A percentile compares a stretch with the other conserved stretches of the same genome.
These are phyloP conservation scores for Australoheros scitulus DNA, from an alignment of 2,113 vertebrate species.

Conservation along the genomic window DNA sequence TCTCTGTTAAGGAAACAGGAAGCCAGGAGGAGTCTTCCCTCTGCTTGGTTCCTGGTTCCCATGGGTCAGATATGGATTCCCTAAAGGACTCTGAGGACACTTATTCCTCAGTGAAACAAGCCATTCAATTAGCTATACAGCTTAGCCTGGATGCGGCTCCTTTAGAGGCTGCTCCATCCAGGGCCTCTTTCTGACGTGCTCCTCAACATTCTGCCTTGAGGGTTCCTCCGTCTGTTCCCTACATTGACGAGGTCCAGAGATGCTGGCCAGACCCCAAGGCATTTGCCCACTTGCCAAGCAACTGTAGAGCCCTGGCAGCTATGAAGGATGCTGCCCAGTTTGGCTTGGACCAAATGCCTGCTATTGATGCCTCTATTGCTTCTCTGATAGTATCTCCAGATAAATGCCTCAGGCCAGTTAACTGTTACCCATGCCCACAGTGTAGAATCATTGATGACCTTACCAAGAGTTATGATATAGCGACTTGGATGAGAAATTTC, in stretches of 20 bases:
- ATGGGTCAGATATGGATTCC: not conserved
- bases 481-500: not conserved
- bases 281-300: not conserved
- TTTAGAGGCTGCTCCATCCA: not conserved
- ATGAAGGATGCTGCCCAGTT: not conserved
- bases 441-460: not conserved
- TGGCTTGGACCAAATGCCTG: not conserved
- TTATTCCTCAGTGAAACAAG: not conserved
- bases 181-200: not conserved
- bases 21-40: not conserved
- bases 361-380: not conserved
- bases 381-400: not conserved
- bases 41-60: not conserved
- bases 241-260: not conserved
- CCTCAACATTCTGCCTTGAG: not conserved
- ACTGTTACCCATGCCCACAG: not conserved
- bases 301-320: not conserved
- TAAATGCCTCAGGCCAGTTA: not conserved
- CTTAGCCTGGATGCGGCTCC: not conserved
- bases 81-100: not conserved
- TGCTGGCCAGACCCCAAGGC: not conserved
- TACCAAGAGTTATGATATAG: not conserved
- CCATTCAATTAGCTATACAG: not conserved
- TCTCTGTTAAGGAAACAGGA: not conserved
- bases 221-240: not conserved